Evolutionary conservation across 2,113 vertebrate genomes (phyloP), one percentile per base, ranked within the genome.

Genomic region (Prunella himalayana): DNA sequence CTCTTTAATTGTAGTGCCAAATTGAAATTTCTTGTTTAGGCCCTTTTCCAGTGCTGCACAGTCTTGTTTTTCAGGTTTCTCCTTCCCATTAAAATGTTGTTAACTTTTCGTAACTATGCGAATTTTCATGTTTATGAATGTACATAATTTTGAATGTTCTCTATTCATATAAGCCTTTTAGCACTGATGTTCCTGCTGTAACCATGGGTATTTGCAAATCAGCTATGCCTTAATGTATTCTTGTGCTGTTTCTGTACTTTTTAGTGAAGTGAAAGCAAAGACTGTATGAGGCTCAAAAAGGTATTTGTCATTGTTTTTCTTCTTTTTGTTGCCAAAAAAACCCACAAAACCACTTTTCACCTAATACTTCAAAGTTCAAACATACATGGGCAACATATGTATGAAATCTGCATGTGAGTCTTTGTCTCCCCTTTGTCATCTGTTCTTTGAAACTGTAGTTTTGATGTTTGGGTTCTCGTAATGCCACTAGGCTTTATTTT

Each of bases 1-100:
- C 31, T 81, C 69, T 78, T 69, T 88, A 73, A 92, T 63, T 84
- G 35, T 54, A 56, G 10, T 59, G 33, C 37, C 84, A 86, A 78
- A 63, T 37, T 75, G 44, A 63, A 95, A 64, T 79, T 6, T 71
- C 59, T 73, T 76, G 47, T 64, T 91, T 47, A 71, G 51, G 31
- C 41, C 65, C 17, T 79, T 85, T 82, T 91, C 89, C 73, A 68
- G 9, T 21, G 13, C 37, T 79, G 37, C 35, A 15, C 50, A 44
- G 45, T 82, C 89, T 63, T 65, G 95, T 42, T 96, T 94, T 94
- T 77, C 87, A 82, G 66, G 91, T 95, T 97, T 91, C 30, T 77
- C 45, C 47, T 82, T 91, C 63, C 21, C 45, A 63, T 88, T 65
- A 57, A 13, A 80, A 59, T 72, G 59, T 57, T 54, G 27, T 57